Evolutionary conservation across 2,113 vertebrate genomes (phyloP), one percentile per base, ranked within the genome.

Genomic region (Serinus canaria): DNA sequence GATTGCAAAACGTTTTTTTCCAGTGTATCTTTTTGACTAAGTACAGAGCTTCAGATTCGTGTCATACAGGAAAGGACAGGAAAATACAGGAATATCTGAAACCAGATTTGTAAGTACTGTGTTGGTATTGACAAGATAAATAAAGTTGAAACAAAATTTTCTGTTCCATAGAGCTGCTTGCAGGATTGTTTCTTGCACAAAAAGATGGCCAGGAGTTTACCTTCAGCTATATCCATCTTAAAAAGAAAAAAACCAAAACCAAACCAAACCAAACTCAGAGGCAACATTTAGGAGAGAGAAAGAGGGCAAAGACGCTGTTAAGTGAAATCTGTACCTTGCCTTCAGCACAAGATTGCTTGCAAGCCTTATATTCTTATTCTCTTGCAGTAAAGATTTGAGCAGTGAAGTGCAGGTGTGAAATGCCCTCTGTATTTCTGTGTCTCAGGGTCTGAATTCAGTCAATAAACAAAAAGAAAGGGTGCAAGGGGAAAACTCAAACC

Each of bases 401-500:
- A 1, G 41, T 69, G 43, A 37, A 66, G 37, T 70, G 20, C 23
- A 66, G 62, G 33, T 52, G 16, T 55, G 13, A 33, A 62, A 73
- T 90, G 52, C 43, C 39, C 16, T 49, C 31, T 21, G 3, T 67
- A 11, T 49, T 85, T 77, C 22, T 85, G 30, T 49, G 3, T 74
- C 35, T 77, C 0, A 0, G 25, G 7, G 8, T 81, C 69, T 72
- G 73, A 81, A 64, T 77, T 87, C 52, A 78, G 35, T 72, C 46
- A 64, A 7, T 46, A 62, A 91, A 67, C 11, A n/a, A 35, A 55
- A 92, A 68, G 15, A 31, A 25, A 13, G 8, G 16, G 2, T 8
- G 11, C 1, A 4, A 19, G 13, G 2, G 15, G 13, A 10, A 50
- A 13, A 30, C 8, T 9, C 15, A 39, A 78, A 70, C 2, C 4